phyloP scores from a whole-genome alignment of 2,797 vertebrate genomes.

The Schizopygopsis pylzovi region DNA sequence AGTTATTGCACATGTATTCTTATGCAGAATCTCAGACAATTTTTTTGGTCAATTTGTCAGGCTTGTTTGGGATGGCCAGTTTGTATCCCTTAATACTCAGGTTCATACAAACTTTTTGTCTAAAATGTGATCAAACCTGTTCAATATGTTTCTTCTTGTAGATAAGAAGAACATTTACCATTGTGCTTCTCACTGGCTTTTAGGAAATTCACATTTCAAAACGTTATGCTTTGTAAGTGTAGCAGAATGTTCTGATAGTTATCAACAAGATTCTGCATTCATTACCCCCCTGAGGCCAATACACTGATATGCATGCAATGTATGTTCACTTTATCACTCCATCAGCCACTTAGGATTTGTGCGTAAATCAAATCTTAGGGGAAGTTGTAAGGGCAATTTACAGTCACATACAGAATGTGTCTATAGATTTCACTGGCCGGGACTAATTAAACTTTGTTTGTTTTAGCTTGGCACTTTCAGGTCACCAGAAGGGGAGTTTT shows the following conservation, averaged over 20 bases:
- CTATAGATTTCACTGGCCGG: slow-evolving; percentile 43
- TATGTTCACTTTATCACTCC: slow-evolving; percentile 52
- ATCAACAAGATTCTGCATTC: slow-evolving; percentile 59
- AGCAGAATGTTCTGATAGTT: slow-evolving; percentile 65
- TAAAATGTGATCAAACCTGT: background rate
- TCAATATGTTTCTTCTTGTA: slow-evolving; percentile 13
- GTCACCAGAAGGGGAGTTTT: slow-evolving; percentile 95
- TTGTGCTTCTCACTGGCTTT: background rate
- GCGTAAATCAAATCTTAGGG: slow-evolving; percentile 41
- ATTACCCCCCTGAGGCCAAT: slow-evolving; percentile 35
- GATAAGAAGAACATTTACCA: background rate
- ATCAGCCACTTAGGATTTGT: slow-evolving; percentile 34
- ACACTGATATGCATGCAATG: slow-evolving; percentile 63
- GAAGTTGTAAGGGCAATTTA: slow-evolving; percentile 54
- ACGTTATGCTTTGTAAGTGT: slow-evolving; percentile 1
- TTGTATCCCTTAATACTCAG: background rate
- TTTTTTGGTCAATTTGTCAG: too few species aligned
- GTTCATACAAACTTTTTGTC: background rate
- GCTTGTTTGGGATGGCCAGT: background rate
- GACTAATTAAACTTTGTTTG: slow-evolving; percentile 56
- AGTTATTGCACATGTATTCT: background rate
- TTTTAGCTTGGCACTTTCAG: slow-evolving; percentile 95
- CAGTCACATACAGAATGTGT: slow-evolving; percentile 52
- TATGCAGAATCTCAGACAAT: too few species aligned
- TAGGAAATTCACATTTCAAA: background rate